Percentiles rank a stretch among this genome's conserved stretches.
phyloP scores from a whole-genome alignment of 2,888 invertebrate genomes.

The Hetaerina titia region DNA sequence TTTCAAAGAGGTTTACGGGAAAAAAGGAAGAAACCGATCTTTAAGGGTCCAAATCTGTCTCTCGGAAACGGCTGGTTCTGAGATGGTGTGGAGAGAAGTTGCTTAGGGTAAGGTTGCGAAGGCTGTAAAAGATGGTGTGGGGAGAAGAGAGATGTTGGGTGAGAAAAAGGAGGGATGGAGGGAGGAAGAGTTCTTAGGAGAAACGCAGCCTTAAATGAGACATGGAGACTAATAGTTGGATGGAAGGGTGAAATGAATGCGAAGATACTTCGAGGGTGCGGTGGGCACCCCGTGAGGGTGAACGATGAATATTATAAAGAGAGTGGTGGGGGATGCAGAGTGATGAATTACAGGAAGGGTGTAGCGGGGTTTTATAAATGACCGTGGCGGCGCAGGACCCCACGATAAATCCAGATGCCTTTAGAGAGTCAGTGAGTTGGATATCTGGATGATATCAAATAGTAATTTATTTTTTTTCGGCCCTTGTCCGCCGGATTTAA shows the following conservation, averaged over 20 bases:
- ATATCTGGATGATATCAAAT: background rate
- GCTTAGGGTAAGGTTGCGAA: background rate
- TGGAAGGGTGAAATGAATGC: background rate
- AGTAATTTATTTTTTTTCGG: background rate
- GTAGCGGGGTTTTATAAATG: background rate
- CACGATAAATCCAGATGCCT: background rate
- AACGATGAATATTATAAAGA: conserved; percentile 1
- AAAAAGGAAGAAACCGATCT: background rate
- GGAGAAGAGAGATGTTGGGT: background rate
- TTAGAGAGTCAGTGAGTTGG: background rate
- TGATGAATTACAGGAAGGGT: background rate
- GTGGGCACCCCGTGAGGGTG: background rate
- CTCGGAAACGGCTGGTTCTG: background rate
- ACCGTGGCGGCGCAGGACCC: background rate
- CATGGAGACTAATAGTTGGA: conserved; percentile 9
- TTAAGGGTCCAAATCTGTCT: conserved; percentile 24
- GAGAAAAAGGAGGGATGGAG: background rate
- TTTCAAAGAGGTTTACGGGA: background rate
- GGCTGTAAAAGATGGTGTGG: background rate
- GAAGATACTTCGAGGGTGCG: background rate
- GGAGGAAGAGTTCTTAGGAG: no score
- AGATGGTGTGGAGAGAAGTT: background rate
- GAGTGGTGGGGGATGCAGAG: background rate
- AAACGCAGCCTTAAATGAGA: background rate
- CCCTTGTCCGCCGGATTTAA: background rate